Evolutionary conservation across 53 echinoderm and acorn worm genomes (phyloP).

Genomic region (Luidia sarsii): DNA sequence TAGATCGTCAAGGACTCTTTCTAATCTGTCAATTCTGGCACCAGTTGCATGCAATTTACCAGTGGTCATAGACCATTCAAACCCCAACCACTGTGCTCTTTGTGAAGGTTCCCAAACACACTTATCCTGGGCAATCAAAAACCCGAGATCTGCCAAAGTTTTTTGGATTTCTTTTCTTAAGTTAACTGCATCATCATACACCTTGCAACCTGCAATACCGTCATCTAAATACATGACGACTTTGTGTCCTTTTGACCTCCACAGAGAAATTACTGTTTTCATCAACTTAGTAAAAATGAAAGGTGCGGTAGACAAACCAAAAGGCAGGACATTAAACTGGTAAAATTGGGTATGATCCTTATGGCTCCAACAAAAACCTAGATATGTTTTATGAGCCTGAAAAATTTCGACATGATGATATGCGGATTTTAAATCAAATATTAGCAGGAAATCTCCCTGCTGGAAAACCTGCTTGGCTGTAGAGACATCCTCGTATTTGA

Average conservation of each 20-base stretch:
- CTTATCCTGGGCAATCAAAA: neutral
- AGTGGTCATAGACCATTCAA: neutral
- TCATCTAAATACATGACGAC: slow-evolving; percentile 19
- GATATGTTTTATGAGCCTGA: slow-evolving; percentile 36
- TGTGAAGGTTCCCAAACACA: slow-evolving; percentile 12
- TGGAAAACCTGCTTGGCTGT: slow-evolving; percentile 32
- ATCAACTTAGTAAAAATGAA: slow-evolving; percentile 8
- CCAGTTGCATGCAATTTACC: neutral
- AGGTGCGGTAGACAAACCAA: slow-evolving; percentile 11
- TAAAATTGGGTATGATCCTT: neutral
- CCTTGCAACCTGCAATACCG: neutral
- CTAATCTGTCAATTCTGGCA: neutral
- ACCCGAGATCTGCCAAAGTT: neutral
- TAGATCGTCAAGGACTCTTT: neutral
- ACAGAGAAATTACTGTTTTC: neutral
- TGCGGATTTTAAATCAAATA: slow-evolving; percentile 54
- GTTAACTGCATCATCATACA: neutral
- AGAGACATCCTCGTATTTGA: slow-evolving; percentile 46
- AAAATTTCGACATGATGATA: slow-evolving; percentile 66
- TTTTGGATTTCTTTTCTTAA: neutral
- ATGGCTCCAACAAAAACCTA: slow-evolving; percentile 48
- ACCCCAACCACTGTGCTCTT: neutral
- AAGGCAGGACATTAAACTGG: slow-evolving; percentile 15
- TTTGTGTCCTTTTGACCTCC: slow-evolving; percentile 16
- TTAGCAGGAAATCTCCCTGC: slow-evolving; percentile 42